Evolutionary conservation across 92 coral and sea anemone species (phyloP).

Genomic region (Meandrina meandrites): DNA sequence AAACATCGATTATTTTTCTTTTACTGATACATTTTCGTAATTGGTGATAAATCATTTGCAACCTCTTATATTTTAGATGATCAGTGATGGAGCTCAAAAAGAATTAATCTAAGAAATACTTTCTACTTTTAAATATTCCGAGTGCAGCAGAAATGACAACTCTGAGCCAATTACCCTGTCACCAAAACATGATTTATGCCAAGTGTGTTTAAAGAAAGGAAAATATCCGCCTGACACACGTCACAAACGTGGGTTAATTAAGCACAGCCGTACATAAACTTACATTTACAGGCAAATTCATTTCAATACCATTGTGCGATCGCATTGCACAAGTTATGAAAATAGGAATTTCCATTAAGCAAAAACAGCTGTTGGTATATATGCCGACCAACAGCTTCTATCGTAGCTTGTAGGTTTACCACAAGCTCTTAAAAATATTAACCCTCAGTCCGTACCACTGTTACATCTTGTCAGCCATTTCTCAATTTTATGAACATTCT

Average conservation of each 20-base stretch:
- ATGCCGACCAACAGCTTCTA: neutral
- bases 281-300: neutral
- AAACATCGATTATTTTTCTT: neutral
- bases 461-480: slow-evolving; percentile 81
- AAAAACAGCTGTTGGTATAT: slow-evolving; percentile 11
- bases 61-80: neutral
- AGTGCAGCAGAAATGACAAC: slow-evolving; percentile 1
- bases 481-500: slow-evolving; percentile 72
- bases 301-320: neutral
- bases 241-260: neutral
- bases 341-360: slow-evolving; percentile 1
- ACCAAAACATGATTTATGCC: neutral
- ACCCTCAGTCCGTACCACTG: slow-evolving; percentile 30
- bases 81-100: neutral
- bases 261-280: neutral
- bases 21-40: neutral
- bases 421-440: neutral
- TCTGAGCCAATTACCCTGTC: neutral
- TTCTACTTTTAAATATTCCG: neutral
- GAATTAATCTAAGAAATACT: neutral
- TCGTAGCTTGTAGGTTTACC: slow-evolving; percentile 1
- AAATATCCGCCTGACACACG: neutral
- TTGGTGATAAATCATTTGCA: neutral
- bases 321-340: neutral
- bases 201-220: neutral